phyloP scores from a whole-genome alignment of 1,140 invertebrate species.

The Scaptomyza montana region DNA sequence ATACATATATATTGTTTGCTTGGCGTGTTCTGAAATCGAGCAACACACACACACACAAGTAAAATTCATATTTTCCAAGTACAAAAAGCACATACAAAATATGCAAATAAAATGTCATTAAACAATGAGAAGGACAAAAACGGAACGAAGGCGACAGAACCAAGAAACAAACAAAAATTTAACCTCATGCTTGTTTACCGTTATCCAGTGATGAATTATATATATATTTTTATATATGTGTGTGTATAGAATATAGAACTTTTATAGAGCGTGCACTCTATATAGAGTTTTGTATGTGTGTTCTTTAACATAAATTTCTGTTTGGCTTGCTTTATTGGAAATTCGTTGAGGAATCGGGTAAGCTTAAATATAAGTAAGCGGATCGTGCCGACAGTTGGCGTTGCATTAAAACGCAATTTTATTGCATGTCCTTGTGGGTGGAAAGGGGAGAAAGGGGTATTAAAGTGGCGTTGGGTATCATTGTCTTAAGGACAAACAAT shows the following conservation, averaged over 20 bases:
- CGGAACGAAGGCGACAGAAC: slow-evolving; percentile 18
- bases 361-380: slow-evolving; percentile 16
- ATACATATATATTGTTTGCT: too few species aligned
- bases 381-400: slow-evolving; percentile 50
- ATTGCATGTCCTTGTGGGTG: slow-evolving; percentile 65
- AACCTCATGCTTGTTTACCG: slow-evolving; percentile 22
- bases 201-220: slow-evolving; percentile 1
- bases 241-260: not conserved
- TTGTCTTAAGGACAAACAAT: slow-evolving; percentile 70
- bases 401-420: slow-evolving; percentile 80
- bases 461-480: slow-evolving; percentile 55
- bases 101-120: slow-evolving; percentile 80
- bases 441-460: slow-evolving; percentile 28
- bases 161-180: slow-evolving; percentile 51
- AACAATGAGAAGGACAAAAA: slow-evolving; percentile 70
- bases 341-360: not conserved
- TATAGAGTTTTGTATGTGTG: too few species aligned
- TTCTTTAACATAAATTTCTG: too few species aligned
- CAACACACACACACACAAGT: slow-evolving; percentile 42
- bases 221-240: not conserved
- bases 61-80: slow-evolving; percentile 56
- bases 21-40: slow-evolving; percentile 65
- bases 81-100: slow-evolving; percentile 57
- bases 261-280: not conserved
- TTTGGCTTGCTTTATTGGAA: not conserved